Base-by-base conservation (phyloP, 2,888 invertebrate species). In the Acronicta aceris region DNA sequence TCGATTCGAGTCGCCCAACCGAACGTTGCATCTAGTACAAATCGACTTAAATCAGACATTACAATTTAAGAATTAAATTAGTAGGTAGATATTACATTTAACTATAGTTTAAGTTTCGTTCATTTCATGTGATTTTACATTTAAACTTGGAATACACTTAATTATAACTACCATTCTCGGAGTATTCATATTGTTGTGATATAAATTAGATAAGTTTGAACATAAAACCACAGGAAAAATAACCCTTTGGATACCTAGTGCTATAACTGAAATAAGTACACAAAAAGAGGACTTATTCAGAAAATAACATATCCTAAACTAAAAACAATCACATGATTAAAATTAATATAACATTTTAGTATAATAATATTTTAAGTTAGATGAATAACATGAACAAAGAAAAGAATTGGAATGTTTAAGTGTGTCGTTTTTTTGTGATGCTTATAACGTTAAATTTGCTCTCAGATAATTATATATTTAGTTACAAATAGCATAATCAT, bases 101-200 rank as follows among this genome's bases (percentile, higher is more conserved):
- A 78, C 67, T 81, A 82, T 76, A 75, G 72, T 82, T 86, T 81
- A 83, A 83, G 74, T 80, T 83, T 84, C 80, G 73, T 82, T 83
- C 71, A 71, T 84, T 87, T 89, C 85, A 83, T 84, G 86, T 87
- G 87, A 87, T 86, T 88, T 88, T 85, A 87, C 75, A 84, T 84
- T 85, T 83, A 86, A 86, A 86, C 83, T 71, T 71, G 61, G 54
- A 63, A 49, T 67, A 74, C 49, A 50, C 48, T 65, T 75, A 67
- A 71, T 63, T 63, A 72, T 51, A 73, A 68, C 79, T 82, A 81
- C 72, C 65, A 33, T 70, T 70, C 58, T 62, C 61, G 69, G 74
- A 71, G 56, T 51, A 65, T 77, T 70, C 54, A 59, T 74, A 67
- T 71, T 71, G 59, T 30, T 56, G 65, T 58, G 48, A 69, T 42